phyloP scores from a whole-genome alignment of 2,888 invertebrate genomes.

The Cerastis leucographa region DNA sequence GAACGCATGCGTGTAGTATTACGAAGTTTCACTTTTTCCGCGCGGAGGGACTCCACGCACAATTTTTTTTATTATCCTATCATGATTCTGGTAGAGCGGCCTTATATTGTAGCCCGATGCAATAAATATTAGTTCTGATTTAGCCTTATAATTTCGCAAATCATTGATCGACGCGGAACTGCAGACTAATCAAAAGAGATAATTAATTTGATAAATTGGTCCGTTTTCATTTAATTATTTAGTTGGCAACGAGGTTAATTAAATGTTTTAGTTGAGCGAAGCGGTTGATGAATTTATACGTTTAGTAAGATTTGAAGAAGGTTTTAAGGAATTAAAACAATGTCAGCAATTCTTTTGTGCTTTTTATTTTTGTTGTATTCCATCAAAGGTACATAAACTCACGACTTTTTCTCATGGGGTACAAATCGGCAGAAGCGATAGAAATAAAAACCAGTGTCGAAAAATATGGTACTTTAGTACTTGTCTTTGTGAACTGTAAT shows the following conservation, averaged over 20 bases:
- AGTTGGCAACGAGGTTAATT: constrained; percentile 25
- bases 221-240: constrained; percentile 46
- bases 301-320: background rate
- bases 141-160: constrained; percentile 34
- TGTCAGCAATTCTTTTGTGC: background rate
- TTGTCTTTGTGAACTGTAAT: no score
- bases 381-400: background rate
- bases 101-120: background rate
- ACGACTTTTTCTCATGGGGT: background rate
- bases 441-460: no score
- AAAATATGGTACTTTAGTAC: no score
- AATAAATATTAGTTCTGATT: background rate
- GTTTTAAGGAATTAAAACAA: background rate
- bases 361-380: constrained; percentile 3
- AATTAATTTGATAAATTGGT: constrained; percentile 29
- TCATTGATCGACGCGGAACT: constrained; percentile 25
- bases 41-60: no score
- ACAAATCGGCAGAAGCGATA: no score
- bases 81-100: no score
- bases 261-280: constrained; percentile 26
- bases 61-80: no score
- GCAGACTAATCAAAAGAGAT: constrained; percentile 22
- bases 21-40: no score
- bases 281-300: constrained; percentile 17
- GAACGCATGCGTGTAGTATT: no score